Evolutionary conservation across 1,140 invertebrate genomes (phyloP).

Genomic region (Stegodyphus mimosarum): DNA sequence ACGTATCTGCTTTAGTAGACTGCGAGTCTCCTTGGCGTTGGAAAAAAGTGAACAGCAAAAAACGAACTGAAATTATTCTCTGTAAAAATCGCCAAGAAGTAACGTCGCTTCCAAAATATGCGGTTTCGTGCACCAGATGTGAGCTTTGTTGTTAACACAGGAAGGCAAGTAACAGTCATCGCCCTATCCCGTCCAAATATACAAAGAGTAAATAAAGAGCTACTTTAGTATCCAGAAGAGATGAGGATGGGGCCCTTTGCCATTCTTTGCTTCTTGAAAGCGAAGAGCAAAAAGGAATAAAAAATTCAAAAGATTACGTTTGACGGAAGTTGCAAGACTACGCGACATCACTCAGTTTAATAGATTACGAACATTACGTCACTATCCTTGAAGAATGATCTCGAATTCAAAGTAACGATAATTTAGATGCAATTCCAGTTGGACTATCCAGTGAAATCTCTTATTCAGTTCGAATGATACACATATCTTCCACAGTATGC

Average conservation of each 20-base stretch:
- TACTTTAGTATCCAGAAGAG: neutral
- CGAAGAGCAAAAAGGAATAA: neutral
- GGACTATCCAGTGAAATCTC: too few species aligned
- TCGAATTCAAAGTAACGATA: too few species aligned
- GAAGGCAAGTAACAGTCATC: constrained; percentile 33
- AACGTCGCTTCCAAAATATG: neutral
- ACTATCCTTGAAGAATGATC: too few species aligned
- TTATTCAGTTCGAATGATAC: too few species aligned
- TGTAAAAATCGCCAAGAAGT: neutral
- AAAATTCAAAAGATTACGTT: neutral
- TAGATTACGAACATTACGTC: too few species aligned
- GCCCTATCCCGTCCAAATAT: constrained; percentile 42
- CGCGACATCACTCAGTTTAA: too few species aligned
- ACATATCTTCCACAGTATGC: too few species aligned
- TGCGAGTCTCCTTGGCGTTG: neutral
- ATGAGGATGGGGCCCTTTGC: neutral
- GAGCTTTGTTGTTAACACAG: constrained; percentile 40
- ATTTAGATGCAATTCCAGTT: too few species aligned
- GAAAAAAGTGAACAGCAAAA: neutral
- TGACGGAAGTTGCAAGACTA: neutral
- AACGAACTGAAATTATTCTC: neutral
- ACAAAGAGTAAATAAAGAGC: constrained; percentile 43
- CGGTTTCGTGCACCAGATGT: constrained; percentile 32
- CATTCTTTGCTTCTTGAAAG: neutral
- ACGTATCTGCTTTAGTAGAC: neutral